Base-by-base conservation (phyloP, 1,140 invertebrate genomes). In the Pomacea maculata region DNA sequence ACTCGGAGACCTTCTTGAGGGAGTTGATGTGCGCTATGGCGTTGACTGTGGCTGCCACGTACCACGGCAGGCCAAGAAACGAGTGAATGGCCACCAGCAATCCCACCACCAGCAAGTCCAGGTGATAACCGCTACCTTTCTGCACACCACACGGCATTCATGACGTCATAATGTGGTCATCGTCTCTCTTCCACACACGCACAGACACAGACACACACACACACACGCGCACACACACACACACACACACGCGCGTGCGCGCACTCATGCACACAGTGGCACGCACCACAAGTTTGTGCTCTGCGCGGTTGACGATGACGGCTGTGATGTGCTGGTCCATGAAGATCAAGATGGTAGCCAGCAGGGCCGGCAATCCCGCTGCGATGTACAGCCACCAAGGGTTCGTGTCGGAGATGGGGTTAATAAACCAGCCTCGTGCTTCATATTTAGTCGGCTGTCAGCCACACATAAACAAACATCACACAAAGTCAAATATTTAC, bases 1-100 rank as follows among this genome's bases (percentile, higher is more conserved):
- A 97, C 92, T 99, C 97, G 3, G 97, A 98, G 92, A 99, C 97
- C 82, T 97, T 93, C 93, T 98, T 99, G 72, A 99, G 92, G 11
- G 97, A 98, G 91, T 99, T 98, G 6, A 99, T 97, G 89, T 99
- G 98, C 89, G 99, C 99, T 84, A 99, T 99, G 73, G 98, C 98
- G 7, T 99, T 93, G 7, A 99, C 98, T 1, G 98, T 99, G 1
- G 98, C 98, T 29, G 98, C 98, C 9, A 95, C 94, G 89, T 98
- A 98, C 96, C 97, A 98, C 0, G 98, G 98, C 25, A 99, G 91
- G n/a, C 98, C 98, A 93, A 99, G 95, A 0, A 97, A 86, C 5
- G 98, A 98, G 90, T 97, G 98, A 73, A 98, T 94, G 81, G 95
- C 93, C 83, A 99, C 98, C 29, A 98, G 92, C 76, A 99, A 94